Evolutionary conservation across 2,113 vertebrate genomes (phyloP).

Genomic region (Galbula dea): DNA sequence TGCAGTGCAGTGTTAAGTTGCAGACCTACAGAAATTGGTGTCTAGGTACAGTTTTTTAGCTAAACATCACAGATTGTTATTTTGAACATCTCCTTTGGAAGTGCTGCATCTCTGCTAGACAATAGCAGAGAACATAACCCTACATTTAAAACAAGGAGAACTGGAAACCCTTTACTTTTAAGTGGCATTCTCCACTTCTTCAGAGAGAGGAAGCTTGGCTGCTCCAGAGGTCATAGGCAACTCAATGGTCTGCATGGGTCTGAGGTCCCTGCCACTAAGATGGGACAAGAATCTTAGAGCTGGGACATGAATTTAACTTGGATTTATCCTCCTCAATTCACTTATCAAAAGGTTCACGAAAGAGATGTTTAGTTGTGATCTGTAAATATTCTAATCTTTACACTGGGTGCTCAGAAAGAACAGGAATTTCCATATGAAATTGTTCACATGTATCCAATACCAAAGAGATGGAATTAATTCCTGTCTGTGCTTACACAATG

Average conservation of each 20-base stretch:
- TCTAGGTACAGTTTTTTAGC: background rate
- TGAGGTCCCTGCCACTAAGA: background rate
- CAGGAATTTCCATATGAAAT: background rate
- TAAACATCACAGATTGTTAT: background rate
- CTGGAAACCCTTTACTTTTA: background rate
- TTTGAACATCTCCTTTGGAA: background rate
- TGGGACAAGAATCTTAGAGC: no score
- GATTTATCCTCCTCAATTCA: background rate
- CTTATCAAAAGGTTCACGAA: background rate
- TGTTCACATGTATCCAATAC: background rate
- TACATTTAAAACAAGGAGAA: background rate
- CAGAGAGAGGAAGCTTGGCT: background rate
- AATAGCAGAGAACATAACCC: rapidly evolving
- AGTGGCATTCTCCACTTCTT: background rate
- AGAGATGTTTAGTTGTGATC: background rate
- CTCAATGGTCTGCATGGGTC: no score
- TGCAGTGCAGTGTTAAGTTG: rapidly evolving
- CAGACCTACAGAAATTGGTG: background rate
- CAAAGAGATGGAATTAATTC: background rate
- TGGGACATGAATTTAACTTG: background rate
- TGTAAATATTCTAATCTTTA: background rate
- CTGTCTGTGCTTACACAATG: background rate
- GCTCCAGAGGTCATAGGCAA: no score
- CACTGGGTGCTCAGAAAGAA: background rate
- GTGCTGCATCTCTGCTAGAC: background rate